Evolutionary conservation across 1,140 invertebrate genomes (phyloP).

Genomic region (Octopus bimaculoides): DNA sequence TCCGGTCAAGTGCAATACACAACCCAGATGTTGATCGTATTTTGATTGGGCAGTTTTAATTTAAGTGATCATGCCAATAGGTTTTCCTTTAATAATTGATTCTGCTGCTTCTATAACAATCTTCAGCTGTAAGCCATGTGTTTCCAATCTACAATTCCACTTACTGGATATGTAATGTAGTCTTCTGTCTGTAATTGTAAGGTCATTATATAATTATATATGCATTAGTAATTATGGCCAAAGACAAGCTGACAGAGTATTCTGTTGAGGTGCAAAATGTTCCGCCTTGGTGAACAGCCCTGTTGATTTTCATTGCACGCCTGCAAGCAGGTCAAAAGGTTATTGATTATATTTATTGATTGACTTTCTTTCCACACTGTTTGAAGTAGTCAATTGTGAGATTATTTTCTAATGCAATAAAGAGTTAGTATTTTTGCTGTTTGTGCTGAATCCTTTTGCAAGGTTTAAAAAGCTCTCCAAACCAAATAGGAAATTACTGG

Average conservation of each 20-base stretch:
- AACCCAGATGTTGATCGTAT: neutral
- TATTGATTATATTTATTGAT: conserved; percentile 4
- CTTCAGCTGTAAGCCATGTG: neutral
- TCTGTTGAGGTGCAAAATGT: conserved; percentile 10
- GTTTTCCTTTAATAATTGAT: neutral
- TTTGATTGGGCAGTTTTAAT: neutral
- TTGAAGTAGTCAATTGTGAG: neutral
- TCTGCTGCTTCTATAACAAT: neutral
- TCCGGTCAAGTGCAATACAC: neutral
- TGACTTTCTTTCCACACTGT: neutral
- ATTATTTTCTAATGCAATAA: conserved; percentile 1
- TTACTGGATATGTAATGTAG: neutral
- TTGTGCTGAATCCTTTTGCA: too few relatives aligned
- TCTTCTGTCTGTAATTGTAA: neutral
- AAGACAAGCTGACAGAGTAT: conserved; percentile 2
- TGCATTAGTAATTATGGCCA: conserved; percentile 5
- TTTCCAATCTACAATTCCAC: neutral
- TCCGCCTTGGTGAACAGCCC: neutral
- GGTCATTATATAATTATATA: conserved; percentile 12
- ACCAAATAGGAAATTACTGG: too few relatives aligned
- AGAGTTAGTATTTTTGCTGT: neutral
- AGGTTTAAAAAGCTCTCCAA: too few relatives aligned
- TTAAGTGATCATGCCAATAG: neutral
- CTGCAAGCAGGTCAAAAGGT: neutral
- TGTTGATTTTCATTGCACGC: neutral